A percentile compares a stretch with the other conserved stretches of the same genome.
Conservation (phyloP, 2,797 vertebrate species). For the Lates japonicus region DNA sequence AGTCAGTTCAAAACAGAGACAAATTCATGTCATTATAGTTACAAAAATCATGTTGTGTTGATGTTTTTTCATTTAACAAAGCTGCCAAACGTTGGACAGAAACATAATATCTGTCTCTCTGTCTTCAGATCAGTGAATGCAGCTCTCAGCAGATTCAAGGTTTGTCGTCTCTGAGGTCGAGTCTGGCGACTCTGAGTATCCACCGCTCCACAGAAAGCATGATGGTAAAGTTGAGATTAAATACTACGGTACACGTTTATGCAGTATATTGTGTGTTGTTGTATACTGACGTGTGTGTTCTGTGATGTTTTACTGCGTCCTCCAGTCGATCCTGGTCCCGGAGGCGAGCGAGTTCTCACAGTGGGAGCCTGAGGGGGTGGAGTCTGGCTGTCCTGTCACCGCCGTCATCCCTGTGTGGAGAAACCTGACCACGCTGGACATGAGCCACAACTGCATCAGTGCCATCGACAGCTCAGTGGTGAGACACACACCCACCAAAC, state of each 20-base stretch:
- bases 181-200: conserved; percentile 91
- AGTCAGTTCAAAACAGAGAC: neutral
- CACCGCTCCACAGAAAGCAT: conserved; percentile 91
- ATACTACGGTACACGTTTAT: too few relatives aligned
- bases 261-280: neutral
- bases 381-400: conserved; percentile 89
- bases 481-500: conserved; percentile 29
- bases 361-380: conserved; percentile 93
- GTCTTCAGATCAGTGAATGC: conserved; percentile 92
- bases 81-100: neutral
- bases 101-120: neutral
- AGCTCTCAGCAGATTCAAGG: conserved; percentile 90
- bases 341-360: conserved; percentile 95
- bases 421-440: conserved; percentile 94
- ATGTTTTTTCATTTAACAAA: neutral
- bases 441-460: conserved; percentile 94
- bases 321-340: conserved; percentile 93
- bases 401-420: conserved; percentile 94
- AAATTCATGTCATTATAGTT: neutral
- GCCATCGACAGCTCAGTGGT: conserved; percentile 92
- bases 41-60: neutral
- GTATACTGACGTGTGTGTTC: neutral
- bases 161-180: conserved; percentile 90
- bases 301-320: neutral
- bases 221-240: conserved; percentile 84